Base-by-base conservation (phyloP, 2,888 invertebrate genomes). In the Callimorpha dominula region DNA sequence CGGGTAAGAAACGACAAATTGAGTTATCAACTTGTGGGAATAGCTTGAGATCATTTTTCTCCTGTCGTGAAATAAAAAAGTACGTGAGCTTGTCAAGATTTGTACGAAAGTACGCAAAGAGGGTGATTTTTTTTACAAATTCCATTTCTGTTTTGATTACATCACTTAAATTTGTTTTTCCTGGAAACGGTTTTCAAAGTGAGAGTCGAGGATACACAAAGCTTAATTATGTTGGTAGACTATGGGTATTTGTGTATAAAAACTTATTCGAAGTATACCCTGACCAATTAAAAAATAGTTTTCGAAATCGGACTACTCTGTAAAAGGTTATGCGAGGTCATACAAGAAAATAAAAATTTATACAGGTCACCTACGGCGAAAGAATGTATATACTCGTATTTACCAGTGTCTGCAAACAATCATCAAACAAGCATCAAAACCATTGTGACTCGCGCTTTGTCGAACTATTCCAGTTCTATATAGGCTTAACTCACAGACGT, bases 1-100 rank as follows among this genome's bases (percentile, higher is more conserved):
- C 77, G 78, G 80, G 84, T 83, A 86, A 84, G 81, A 85, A 88
- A 88, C 87, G 89, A 90, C 91, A 92, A 92, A 93, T 92, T 89
- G 89, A 90, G 90, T 92, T 93, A 92, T 88, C 84, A 89, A 90
- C 88, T 91, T 82, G 70, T 68, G 83, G 80, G 81, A 83, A 85
- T 84, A 82, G 83, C 76, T 79, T 57, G 43, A 82, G 82, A 85
- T 87, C 82, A 90, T 89, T 89, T 88, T 85, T 90, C 87, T 85
- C 79, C 75, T 76, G 82, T 79, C 75, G 71, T 52, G 66, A 81
- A 81, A 82, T 78, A 78, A 84, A 81, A 60, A 82, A 77, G 75
- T 72, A 83, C 74, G 76, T 76, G 70, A 68, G 68, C 64, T 75
- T 78, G 79, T 73, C 75, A 79, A 68, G 68, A 75, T 71, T 84